A percentile compares a stretch with the other conserved stretches of the same genome.
These are phyloP conservation scores for Micoletzkya japonica DNA, from an alignment of 2,888 invertebrate genomes.

Conservation along the genomic window DNA sequence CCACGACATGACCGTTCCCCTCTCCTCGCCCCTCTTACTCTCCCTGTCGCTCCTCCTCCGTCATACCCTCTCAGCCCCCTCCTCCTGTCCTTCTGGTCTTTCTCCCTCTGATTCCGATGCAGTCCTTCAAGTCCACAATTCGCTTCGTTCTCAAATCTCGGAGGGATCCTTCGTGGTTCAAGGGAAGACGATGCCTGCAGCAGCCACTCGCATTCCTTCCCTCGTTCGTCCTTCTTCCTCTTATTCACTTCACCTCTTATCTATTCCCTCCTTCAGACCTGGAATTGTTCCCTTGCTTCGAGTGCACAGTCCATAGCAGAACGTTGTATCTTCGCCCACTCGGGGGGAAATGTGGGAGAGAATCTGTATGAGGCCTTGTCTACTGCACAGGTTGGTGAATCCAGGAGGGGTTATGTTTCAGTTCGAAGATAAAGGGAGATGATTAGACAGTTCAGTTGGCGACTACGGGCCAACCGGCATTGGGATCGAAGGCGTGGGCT, in stretches of 20 bases:
- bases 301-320: conserved; percentile 16
- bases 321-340: conserved; percentile 16
- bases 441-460: not conserved
- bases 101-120: not conserved
- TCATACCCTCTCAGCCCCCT: not conserved
- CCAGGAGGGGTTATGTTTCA: not conserved
- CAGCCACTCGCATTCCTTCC: not conserved
- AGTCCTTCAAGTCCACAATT: conserved; percentile 16
- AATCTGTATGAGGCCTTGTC: conserved; percentile 22
- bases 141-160: conserved; percentile 19
- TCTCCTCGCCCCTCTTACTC: not conserved
- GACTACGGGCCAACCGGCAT: not conserved
- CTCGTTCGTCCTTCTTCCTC: not conserved
- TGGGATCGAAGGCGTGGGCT: conserved; percentile 30
- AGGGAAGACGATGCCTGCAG: conserved; percentile 14
- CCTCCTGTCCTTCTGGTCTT: conserved; percentile 14
- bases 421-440: not conserved
- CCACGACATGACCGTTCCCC: not conserved
- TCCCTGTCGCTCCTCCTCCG: not conserved
- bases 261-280: conserved; percentile 1
- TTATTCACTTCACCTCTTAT: too few species aligned
- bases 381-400: not conserved
- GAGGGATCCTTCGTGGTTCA: not conserved
- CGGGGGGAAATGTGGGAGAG: conserved; percentile 10
- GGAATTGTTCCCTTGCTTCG: conserved; percentile 20